Conservation (phyloP, 2,888 invertebrate species). For the Stegophylla sp. region DNA sequence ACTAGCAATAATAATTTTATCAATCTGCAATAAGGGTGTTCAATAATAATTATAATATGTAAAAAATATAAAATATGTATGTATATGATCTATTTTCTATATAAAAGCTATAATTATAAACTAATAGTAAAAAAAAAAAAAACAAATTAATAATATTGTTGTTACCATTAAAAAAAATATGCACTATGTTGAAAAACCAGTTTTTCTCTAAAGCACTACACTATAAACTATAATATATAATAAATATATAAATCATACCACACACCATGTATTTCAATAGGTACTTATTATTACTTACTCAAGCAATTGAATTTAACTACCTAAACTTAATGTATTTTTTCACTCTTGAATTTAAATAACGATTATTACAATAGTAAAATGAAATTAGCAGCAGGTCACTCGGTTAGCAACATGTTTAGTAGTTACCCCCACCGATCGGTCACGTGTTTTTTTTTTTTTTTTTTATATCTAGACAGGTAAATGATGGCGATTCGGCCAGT, state of each 20-base stretch:
- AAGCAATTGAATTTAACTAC: background rate
- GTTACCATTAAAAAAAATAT: background rate
- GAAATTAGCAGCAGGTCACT: constrained; percentile 52
- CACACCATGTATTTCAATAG: background rate
- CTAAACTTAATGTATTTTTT: constrained; percentile 1
- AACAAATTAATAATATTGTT: background rate
- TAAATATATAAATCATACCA: constrained; percentile 1
- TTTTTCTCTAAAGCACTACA: background rate
- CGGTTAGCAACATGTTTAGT: constrained; percentile 53
- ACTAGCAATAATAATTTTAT: too few relatives aligned
- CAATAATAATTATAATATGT: background rate
- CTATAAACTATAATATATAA: background rate
- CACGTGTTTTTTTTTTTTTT: constrained; percentile 14
- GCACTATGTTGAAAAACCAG: background rate
- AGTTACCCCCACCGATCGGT: constrained; percentile 32
- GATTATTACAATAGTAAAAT: constrained; percentile 29
- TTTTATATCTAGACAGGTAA: constrained; percentile 29
- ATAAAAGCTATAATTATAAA: background rate
- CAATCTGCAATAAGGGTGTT: too few relatives aligned
- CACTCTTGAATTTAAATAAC: constrained; percentile 10
- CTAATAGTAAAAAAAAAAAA: background rate
- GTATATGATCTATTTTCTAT: background rate
- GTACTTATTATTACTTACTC: background rate
- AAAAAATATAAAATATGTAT: too few relatives aligned
- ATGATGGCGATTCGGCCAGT: constrained; percentile 46